Conservation (phyloP, 2,113 vertebrate genomes). For the Tyrannus savana region DNA sequence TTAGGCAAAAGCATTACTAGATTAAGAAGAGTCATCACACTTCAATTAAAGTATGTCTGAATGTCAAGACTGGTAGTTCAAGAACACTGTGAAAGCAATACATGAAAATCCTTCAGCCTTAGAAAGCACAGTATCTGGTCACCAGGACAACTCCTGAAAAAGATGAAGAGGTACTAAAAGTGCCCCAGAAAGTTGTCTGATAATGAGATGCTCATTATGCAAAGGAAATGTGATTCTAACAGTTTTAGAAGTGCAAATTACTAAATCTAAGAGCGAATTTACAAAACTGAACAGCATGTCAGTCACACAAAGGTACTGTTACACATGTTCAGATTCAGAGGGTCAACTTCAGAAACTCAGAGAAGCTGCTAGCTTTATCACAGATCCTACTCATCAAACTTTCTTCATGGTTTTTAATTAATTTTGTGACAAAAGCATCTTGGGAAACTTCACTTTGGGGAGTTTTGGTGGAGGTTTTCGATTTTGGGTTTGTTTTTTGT, state of each 20-base stretch:
- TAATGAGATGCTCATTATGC: not conserved
- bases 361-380: not conserved
- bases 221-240: not conserved
- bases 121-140: not conserved
- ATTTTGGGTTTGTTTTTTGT: no score
- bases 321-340: not conserved
- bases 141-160: not conserved
- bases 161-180: not conserved
- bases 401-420: not conserved
- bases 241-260: not conserved
- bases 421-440: not conserved
- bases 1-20: not conserved
- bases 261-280: not conserved
- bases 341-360: not conserved
- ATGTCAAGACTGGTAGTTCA: not conserved
- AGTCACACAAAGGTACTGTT: not conserved
- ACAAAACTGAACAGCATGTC: not conserved
- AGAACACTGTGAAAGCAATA: not conserved
- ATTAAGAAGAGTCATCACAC: not conserved
- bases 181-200: not conserved
- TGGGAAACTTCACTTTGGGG: not conserved
- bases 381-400: not conserved
- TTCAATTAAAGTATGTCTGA: not conserved
- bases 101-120: not conserved
- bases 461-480: not conserved